Base-by-base conservation (phyloP, 2,797 vertebrate species). In the Sebastiscus albofasciatus region DNA sequence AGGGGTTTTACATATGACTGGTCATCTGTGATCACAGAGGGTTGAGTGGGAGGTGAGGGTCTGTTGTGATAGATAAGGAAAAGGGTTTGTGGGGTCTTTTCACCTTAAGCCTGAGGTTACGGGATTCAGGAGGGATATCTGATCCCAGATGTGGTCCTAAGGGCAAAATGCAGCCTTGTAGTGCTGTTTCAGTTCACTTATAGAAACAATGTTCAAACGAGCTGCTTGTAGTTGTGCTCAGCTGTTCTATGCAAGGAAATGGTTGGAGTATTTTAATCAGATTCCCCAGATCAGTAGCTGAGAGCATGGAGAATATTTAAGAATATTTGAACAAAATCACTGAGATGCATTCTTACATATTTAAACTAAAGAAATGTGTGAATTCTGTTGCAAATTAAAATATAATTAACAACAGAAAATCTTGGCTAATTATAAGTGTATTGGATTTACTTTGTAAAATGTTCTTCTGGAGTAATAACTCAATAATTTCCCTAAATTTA, bases 21-120 rank as follows among this genome's bases (percentile, higher is more conserved):
- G 24, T 80, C 82, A 84, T 80, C 87, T 80, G 86, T 67, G 86
- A 88, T 86, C 88, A 72, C 67, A 49, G 75, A 58, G 62, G 74
- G 36, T 14, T 76, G 77, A 60, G 58, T 59, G 22, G 56, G 58
- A 77, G 13, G 64, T 76, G 42, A 75, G 31, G 75, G 77, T 36
- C 60, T 39, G 39, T 49, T 67, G 66, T 85, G 52, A 61, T 11
- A 71, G 75, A 87, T 80, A 80, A 86, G 77, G 59, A 31, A 52
- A 54, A 54, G 55, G 54, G 62, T 58, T 55, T 60, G 64, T 66
- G 22, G 29, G 60, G 31, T 46, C 61, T 72, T 34, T 71, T 74
- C 64, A 80, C 76, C 22, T 77, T 33, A 54, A 80, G 68, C 39
- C 70, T 33, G 64, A 54, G 68, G 76, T 86, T 78, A 81, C 72